These are phyloP conservation scores for Aporophyla nigra DNA, from an alignment of 2,888 invertebrate species.

Conservation along the genomic window DNA sequence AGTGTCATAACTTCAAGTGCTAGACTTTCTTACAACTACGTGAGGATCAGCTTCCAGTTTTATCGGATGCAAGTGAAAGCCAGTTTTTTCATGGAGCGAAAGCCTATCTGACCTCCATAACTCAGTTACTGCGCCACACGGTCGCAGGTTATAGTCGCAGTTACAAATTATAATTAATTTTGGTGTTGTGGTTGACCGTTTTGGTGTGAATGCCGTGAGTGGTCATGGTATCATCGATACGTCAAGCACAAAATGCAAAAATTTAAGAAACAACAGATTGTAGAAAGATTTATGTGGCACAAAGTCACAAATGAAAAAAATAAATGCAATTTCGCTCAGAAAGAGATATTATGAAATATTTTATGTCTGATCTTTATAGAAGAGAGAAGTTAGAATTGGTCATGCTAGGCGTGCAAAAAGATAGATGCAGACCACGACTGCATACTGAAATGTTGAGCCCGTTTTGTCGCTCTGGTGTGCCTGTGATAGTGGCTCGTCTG, in stretches of 20 bases:
- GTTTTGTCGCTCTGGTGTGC: not conserved
- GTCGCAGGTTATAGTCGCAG: not conserved
- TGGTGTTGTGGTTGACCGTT: not conserved
- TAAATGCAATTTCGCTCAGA: not conserved
- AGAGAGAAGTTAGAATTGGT: not conserved
- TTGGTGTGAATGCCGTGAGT: not conserved
- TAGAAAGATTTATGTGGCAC: not conserved
- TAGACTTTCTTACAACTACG: not conserved
- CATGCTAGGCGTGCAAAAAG: not conserved
- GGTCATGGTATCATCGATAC: not conserved
- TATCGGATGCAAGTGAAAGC: not conserved
- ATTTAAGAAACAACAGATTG: not conserved
- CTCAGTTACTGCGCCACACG: not conserved
- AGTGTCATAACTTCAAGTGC: not conserved
- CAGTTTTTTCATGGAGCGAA: not conserved
- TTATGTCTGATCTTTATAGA: not conserved
- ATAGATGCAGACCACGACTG: not conserved
- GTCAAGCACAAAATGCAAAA: too few species aligned
- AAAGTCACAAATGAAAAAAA: not conserved
- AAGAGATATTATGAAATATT: not conserved
- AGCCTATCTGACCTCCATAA: not conserved
- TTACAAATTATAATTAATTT: not conserved
- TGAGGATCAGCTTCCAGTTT: not conserved
- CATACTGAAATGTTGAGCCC: not conserved
- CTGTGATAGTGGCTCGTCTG: conserved; percentile 9